phyloP scores from a whole-genome alignment of 2,888 invertebrate genomes.

The Chymomyza procnemis region DNA sequence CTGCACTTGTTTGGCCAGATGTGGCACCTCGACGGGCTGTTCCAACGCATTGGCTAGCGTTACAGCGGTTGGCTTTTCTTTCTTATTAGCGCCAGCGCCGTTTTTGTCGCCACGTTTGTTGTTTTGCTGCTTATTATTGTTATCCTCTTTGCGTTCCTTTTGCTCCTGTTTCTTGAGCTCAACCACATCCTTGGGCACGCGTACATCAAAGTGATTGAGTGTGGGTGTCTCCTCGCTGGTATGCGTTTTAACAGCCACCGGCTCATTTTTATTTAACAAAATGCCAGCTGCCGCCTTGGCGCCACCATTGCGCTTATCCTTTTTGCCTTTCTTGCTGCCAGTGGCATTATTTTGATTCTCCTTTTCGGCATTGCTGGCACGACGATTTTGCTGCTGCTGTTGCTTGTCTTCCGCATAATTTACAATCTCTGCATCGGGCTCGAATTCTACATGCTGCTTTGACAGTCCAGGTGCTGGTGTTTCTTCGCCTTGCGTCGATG shows the following conservation, averaged over 20 bases:
- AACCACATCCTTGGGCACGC: constrained; percentile 88
- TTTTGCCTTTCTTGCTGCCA: constrained; percentile 59
- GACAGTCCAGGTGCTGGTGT: constrained; percentile 64
- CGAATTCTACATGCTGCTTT: constrained; percentile 76
- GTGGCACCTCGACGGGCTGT: constrained; percentile 48
- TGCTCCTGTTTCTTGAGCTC: constrained; percentile 75
- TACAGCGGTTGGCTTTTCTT: constrained; percentile 46
- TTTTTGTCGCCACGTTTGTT: constrained; percentile 46
- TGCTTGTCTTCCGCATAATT: constrained; percentile 43
- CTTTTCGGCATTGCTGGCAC: constrained; percentile 69
- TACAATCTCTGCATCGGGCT: constrained; percentile 75
- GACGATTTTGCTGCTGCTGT: constrained; percentile 36
- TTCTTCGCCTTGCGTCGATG: constrained; percentile 66
- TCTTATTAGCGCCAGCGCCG: constrained; percentile 44
- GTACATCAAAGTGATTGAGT: constrained; percentile 87
- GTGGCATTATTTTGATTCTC: constrained; percentile 51
- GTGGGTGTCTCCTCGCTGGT: constrained; percentile 58
- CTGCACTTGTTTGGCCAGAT: constrained; percentile 65
- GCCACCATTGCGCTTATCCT: constrained; percentile 68
- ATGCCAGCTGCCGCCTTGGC: constrained; percentile 69
- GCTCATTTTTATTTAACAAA: constrained; percentile 75
- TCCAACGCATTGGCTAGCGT: constrained; percentile 37
- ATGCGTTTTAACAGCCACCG: constrained; percentile 59
- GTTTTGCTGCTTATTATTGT: constrained; percentile 49
- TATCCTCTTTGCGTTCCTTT: constrained; percentile 58